These are phyloP conservation scores for Cydia strobilella DNA, from an alignment of 1,140 invertebrate species.

Conservation along the genomic window DNA sequence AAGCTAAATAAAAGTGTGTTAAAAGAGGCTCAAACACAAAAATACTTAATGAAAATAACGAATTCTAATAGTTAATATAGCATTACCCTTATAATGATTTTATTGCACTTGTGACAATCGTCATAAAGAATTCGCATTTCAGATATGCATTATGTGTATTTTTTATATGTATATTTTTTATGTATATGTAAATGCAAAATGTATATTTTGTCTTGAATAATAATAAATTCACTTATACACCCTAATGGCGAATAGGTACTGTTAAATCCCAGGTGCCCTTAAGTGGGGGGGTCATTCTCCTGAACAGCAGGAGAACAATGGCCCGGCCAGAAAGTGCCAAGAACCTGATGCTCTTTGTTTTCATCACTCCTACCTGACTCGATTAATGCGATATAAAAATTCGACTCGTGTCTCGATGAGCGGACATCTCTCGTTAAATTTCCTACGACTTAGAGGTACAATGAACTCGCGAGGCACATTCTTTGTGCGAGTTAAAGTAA, in stretches of 20 bases:
- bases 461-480: constrained; percentile 54
- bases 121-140: too few species aligned
- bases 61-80: too few species aligned
- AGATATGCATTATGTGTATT: too few species aligned
- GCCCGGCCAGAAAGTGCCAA: constrained; percentile 58
- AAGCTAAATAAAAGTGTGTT: too few species aligned
- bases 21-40: too few species aligned
- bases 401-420: constrained; percentile 59
- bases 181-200: too few species aligned
- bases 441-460: constrained; percentile 60
- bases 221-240: too few species aligned
- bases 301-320: constrained; percentile 63
- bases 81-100: too few species aligned
- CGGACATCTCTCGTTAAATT: constrained; percentile 73
- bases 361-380: constrained; percentile 49
- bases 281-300: constrained; percentile 69
- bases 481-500: constrained; percentile 24
- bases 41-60: too few species aligned
- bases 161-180: too few species aligned
- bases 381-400: constrained; percentile 74
- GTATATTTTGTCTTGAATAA: too few species aligned
- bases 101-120: too few species aligned
- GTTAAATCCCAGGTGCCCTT: constrained; percentile 64
- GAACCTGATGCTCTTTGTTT: constrained; percentile 69
- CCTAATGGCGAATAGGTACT: constrained; percentile 48